phyloP scores from a whole-genome alignment of 2,888 invertebrate genomes.

The Drosophila pseudotalamancana region DNA sequence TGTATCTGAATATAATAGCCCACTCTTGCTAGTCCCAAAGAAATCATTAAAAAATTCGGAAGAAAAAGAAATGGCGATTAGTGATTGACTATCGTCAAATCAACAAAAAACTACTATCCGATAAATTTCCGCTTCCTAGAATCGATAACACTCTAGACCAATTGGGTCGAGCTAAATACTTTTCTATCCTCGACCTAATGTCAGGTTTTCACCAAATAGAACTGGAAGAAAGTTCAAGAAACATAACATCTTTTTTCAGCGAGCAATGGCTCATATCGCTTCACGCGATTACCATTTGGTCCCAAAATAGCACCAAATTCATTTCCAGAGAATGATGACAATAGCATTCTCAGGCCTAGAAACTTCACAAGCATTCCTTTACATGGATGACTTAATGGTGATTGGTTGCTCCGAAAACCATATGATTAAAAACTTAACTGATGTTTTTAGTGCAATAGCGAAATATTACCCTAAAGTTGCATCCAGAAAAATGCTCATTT shows the following conservation, averaged over 20 bases:
- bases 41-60: background rate
- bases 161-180: background rate
- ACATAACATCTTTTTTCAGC: no score
- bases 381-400: background rate
- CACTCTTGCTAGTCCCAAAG: background rate
- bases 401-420: background rate
- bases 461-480: background rate
- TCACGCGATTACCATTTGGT: no score
- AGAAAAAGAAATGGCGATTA: background rate
- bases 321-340: slow-evolving; percentile 3
- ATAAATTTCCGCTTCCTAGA: background rate
- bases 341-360: background rate
- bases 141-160: background rate
- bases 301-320: no score
- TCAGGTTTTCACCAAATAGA: no score
- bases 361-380: slow-evolving; percentile 3
- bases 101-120: no score
- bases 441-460: background rate
- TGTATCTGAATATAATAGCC: background rate
- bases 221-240: no score
- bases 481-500: no score
- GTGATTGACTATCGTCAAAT: background rate
- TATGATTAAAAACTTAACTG: background rate
- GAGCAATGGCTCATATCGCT: no score
- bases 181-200: background rate